phyloP scores from a whole-genome alignment of 2,888 invertebrate genomes.

The Siphonodentalium dalli region DNA sequence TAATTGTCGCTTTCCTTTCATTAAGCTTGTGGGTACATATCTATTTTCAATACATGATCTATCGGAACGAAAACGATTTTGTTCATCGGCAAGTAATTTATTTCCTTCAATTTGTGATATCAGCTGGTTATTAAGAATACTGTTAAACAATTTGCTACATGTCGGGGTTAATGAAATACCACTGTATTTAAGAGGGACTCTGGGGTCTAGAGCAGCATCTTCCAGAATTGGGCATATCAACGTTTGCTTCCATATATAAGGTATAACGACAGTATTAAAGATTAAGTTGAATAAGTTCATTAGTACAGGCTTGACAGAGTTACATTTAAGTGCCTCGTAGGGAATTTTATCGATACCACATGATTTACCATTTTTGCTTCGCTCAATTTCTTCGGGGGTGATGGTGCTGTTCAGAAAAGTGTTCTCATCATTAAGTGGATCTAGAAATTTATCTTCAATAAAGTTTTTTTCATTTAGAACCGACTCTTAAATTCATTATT shows the following conservation, averaged over 20 bases:
- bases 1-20: no score
- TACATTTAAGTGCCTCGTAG: not conserved
- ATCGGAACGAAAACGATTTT: not conserved
- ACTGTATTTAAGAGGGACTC: slow-evolving; percentile 1
- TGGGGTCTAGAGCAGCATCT: not conserved
- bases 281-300: not conserved
- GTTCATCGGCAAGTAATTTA: not conserved
- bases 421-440: no score
- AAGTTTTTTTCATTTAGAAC: no score
- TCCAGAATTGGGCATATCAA: not conserved
- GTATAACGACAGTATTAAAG: slow-evolving; percentile 1
- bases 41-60: no score
- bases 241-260: slow-evolving; percentile 1
- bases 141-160: not conserved
- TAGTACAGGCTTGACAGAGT: not conserved
- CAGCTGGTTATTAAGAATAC: not conserved
- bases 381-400: no score
- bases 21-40: no score
- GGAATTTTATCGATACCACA: no score
- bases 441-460: no score
- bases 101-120: not conserved
- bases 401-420: no score
- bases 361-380: no score
- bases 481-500: no score
- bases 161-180: not conserved